Conservation (phyloP, 1,140 invertebrate species). For the Hylaeus volcanicus region DNA sequence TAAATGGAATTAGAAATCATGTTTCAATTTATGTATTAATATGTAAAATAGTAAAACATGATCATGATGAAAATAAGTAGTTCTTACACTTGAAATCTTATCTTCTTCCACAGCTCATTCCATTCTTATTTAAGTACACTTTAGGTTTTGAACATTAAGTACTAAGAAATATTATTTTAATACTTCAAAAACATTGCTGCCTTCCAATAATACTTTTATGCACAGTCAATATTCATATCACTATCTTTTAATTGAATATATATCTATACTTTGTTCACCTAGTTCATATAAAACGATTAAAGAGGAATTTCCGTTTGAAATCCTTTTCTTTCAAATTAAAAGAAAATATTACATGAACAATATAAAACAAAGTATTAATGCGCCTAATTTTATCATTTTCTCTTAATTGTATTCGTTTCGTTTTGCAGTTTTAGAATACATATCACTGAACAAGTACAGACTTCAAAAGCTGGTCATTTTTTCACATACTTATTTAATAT, state of each 20-base stretch:
- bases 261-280: conserved; percentile 10
- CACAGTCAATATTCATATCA: conserved; percentile 43
- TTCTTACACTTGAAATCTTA: conserved; percentile 10
- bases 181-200: conserved; percentile 51
- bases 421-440: conserved; percentile 5
- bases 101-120: not conserved
- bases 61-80: conserved; percentile 3
- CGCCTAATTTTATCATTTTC: not conserved
- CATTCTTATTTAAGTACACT: conserved; percentile 55
- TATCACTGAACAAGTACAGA: conserved; percentile 6
- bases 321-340: not conserved
- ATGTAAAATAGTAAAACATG: conserved; percentile 24
- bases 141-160: conserved; percentile 42
- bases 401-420: not conserved
- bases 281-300: not conserved
- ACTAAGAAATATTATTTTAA: conserved; percentile 49
- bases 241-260: conserved; percentile 27
- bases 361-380: conserved; percentile 10
- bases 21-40: conserved; percentile 11
- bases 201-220: conserved; percentile 53
- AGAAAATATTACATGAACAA: not conserved
- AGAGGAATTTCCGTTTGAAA: conserved; percentile 3
- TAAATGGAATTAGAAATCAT: conserved; percentile 3
- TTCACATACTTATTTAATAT: not conserved
- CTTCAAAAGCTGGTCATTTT: not conserved